These are phyloP conservation scores for Denticeps clupeoides DNA, from an alignment of 2,797 vertebrate genomes.

Conservation along the genomic window DNA sequence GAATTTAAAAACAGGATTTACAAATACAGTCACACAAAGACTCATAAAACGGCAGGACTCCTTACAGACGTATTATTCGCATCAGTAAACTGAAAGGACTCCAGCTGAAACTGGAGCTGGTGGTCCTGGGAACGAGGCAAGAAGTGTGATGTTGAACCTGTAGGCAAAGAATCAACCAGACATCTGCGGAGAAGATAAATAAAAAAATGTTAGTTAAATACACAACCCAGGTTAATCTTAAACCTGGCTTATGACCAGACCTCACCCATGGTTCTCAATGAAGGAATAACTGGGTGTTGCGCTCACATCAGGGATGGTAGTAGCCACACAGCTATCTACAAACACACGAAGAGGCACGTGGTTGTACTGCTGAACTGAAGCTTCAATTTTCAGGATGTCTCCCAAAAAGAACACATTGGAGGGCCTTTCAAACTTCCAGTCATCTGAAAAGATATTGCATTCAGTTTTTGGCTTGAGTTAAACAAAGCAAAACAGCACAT, in stretches of 20 bases:
- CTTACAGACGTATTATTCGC: conserved; percentile 28
- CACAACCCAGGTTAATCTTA: accelerated
- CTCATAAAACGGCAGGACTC: not conserved
- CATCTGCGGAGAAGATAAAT: conserved; percentile 36
- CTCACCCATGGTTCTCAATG: conserved; percentile 47
- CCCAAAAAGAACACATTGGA: conserved; percentile 38
- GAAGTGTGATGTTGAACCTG: conserved; percentile 43
- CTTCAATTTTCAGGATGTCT: conserved; percentile 43
- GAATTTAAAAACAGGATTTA: not conserved
- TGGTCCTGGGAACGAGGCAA: conserved; percentile 24
- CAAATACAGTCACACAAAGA: not conserved
- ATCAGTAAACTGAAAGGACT: conserved; percentile 50
- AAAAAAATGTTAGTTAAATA: not conserved
- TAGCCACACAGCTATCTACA: conserved; percentile 45
- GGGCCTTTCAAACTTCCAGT: conserved; percentile 42
- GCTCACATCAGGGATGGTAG: conserved; percentile 16
- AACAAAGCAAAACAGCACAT: not conserved
- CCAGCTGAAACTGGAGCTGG: conserved; percentile 45
- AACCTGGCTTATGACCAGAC: not conserved
- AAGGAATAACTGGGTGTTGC: conserved; percentile 42
- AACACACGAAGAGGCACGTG: conserved; percentile 49
- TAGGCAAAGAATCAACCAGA: conserved; percentile 42
- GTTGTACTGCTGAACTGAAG: conserved; percentile 36
- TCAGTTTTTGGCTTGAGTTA: not conserved
- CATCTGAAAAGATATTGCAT: conserved; percentile 30